These are phyloP conservation scores for Zapus hudsonius DNA, from an alignment of 2,113 vertebrate genomes.

Conservation along the genomic window DNA sequence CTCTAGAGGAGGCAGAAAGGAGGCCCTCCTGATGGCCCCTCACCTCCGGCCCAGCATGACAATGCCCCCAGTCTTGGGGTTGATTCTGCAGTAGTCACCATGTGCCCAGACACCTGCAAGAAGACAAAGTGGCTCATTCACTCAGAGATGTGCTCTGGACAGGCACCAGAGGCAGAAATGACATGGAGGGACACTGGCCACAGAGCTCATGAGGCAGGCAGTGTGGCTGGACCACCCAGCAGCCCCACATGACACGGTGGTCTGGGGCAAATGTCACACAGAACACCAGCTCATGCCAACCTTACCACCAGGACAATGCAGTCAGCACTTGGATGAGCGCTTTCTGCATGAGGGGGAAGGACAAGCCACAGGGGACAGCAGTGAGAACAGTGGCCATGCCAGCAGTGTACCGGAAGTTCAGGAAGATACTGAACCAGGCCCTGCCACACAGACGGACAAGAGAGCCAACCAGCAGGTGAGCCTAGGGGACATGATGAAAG, in stretches of 20 bases:
- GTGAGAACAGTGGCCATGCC: no score
- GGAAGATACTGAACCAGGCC: no score
- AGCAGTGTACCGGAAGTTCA: no score
- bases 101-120: slow-evolving; percentile 94
- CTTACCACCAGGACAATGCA: no score
- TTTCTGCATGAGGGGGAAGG: no score
- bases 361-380: no score
- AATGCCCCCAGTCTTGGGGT: slow-evolving; percentile 94
- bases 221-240: background rate
- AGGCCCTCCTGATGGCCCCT: background rate
- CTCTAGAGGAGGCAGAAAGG: background rate
- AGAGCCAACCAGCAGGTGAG: fast-evolving
- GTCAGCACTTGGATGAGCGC: no score
- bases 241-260: background rate
- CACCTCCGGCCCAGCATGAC: slow-evolving; percentile 97
- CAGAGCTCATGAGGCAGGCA: background rate
- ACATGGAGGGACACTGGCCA: background rate
- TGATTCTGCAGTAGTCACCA: slow-evolving; percentile 97
- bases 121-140: background rate
- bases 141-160: background rate
- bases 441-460: no score
- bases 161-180: background rate
- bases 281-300: background rate
- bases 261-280: background rate
- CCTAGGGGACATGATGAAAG: fast-evolving